These are phyloP conservation scores for Psophia crepitans DNA, from an alignment of 2,113 vertebrate genomes.

Conservation along the genomic window DNA sequence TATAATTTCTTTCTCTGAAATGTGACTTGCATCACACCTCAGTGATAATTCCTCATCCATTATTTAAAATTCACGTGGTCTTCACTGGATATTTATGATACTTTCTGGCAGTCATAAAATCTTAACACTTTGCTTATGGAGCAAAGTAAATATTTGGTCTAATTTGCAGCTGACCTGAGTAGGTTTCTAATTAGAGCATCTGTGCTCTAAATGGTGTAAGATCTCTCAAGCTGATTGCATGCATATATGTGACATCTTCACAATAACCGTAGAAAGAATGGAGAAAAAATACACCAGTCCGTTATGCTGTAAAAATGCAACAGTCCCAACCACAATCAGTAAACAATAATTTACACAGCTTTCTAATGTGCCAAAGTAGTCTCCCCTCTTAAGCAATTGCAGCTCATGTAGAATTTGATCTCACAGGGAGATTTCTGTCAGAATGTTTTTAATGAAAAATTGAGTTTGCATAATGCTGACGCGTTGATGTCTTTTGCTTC, in stretches of 20 bases:
- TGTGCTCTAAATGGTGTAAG: background rate
- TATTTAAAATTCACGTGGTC: background rate
- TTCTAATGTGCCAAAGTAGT: background rate
- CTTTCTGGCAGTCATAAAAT: background rate
- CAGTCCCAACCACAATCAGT: background rate
- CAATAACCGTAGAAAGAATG: background rate
- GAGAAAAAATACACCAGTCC: background rate
- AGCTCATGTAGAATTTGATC: background rate
- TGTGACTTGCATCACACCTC: background rate
- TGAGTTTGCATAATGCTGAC: background rate
- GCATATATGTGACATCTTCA: background rate
- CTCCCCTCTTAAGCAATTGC: background rate
- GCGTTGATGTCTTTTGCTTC: background rate
- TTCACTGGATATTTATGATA: background rate
- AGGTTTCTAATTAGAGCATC: background rate
- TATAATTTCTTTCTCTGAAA: background rate
- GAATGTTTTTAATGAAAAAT: conserved; percentile 41
- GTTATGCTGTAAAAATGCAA: background rate
- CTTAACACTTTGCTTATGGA: background rate
- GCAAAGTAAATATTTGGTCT: background rate
- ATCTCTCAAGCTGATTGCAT: background rate
- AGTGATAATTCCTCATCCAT: background rate
- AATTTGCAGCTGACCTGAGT: background rate
- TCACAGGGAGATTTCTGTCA: background rate
- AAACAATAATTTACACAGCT: background rate